phyloP scores from a whole-genome alignment of 2,113 vertebrate species.

The Fulmarus glacialis region DNA sequence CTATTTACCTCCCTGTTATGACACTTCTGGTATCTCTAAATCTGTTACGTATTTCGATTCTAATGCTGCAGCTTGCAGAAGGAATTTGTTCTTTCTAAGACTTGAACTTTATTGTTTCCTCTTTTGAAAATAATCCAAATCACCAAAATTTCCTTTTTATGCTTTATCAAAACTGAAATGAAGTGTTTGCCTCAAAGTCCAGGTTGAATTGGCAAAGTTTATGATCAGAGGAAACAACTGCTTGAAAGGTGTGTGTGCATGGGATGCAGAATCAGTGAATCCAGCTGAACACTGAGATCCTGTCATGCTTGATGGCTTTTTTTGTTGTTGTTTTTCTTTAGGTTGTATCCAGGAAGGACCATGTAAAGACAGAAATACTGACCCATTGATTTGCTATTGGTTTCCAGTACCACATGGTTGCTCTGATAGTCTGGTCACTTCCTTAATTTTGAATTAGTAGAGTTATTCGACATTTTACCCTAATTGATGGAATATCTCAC shows the following conservation, averaged over 20 bases:
- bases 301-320: not conserved
- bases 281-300: not conserved
- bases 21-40: not conserved
- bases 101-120: not conserved
- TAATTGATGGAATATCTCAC: not conserved
- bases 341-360: not conserved
- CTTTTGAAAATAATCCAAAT: not conserved
- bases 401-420: not conserved
- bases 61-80: not conserved
- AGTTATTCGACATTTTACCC: not conserved
- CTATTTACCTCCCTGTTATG: fast-evolving
- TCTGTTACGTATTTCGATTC: fast-evolving
- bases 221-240: not conserved
- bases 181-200: not conserved
- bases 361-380: not conserved
- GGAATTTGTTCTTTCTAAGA: not conserved
- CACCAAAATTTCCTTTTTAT: not conserved
- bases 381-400: not conserved
- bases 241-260: not conserved
- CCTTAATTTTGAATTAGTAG: not conserved
- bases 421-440: not conserved
- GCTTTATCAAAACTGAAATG: not conserved
- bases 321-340: not conserved
- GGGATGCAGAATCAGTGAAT: not conserved
- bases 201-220: not conserved